These are phyloP conservation scores for Australoheros facetus DNA, from an alignment of 2,797 vertebrate species.

Conservation along the genomic window DNA sequence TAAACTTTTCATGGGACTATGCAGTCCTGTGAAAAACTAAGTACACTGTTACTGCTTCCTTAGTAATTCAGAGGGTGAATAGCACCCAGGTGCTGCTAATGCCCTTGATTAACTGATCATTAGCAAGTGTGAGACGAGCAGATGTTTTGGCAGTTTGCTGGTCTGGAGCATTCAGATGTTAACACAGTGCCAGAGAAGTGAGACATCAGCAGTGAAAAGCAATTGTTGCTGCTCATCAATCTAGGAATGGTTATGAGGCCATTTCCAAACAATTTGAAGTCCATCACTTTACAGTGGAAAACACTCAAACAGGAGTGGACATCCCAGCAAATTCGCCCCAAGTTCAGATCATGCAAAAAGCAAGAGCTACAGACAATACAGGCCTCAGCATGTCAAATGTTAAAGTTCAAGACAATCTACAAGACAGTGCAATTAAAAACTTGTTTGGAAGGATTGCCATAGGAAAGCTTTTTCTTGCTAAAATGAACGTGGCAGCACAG, in stretches of 20 bases:
- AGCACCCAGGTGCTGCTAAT: neutral
- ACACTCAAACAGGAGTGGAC: neutral
- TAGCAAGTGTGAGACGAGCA: neutral
- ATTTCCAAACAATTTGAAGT: no score
- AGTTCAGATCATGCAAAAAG: neutral
- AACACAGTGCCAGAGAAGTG: no score
- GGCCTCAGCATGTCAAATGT: neutral
- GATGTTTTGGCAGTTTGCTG: neutral
- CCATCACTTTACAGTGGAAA: neutral
- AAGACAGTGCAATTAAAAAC: neutral
- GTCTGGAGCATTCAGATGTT: no score
- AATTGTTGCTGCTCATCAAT: no score
- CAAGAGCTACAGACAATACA: neutral
- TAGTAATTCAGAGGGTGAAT: no score
- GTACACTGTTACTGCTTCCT: no score
- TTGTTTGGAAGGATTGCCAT: neutral
- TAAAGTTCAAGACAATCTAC: no score
- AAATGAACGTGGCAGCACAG: neutral
- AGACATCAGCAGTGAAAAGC: no score
- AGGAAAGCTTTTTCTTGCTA: neutral
- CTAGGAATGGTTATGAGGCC: no score
- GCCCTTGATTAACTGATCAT: neutral
- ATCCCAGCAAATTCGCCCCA: neutral
- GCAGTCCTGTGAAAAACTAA: no score
- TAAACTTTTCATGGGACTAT: neutral